Percentiles rank a stretch among this genome's conserved stretches.
These are phyloP conservation scores for Xestia xanthographa DNA, from an alignment of 2,888 invertebrate genomes.

Conservation along the genomic window DNA sequence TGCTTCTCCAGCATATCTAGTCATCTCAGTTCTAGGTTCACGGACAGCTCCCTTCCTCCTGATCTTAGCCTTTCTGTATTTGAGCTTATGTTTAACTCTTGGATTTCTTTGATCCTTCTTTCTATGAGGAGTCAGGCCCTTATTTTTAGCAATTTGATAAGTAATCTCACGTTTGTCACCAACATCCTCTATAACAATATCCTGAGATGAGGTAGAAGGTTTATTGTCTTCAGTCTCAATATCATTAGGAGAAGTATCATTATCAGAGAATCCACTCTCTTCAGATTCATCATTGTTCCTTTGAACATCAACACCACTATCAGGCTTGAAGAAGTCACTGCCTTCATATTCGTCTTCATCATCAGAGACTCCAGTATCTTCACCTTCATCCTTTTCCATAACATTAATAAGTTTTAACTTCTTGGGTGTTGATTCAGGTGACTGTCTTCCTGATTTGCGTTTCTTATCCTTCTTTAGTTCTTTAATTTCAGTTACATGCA, in stretches of 20 bases:
- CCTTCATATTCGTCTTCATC: constrained; percentile 85
- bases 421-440: constrained; percentile 77
- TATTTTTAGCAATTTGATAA: constrained; percentile 98
- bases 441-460: constrained; percentile 77
- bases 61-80: constrained; percentile 97
- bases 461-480: constrained; percentile 73
- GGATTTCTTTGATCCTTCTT: constrained; percentile 98
- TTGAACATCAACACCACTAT: constrained; percentile 64
- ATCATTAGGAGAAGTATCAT: constrained; percentile 78
- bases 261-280: constrained; percentile 87
- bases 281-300: constrained; percentile 82
- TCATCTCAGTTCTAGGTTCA: constrained; percentile 94
- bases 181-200: constrained; percentile 77
- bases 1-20: constrained; percentile 97
- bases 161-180: constrained; percentile 95
- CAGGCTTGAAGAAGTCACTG: constrained; percentile 79
- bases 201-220: constrained; percentile 80
- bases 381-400: constrained; percentile 84
- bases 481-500: constrained; percentile 74
- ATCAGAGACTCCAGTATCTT: constrained; percentile 86
- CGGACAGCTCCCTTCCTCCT: constrained; percentile 98
- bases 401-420: constrained; percentile 85
- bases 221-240: constrained; percentile 79
- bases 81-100: constrained; percentile 97
- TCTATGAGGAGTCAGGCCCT: constrained; percentile 97